Base-by-base conservation (phyloP, 2,888 invertebrate species). In the Andricus quercusramuli region DNA sequence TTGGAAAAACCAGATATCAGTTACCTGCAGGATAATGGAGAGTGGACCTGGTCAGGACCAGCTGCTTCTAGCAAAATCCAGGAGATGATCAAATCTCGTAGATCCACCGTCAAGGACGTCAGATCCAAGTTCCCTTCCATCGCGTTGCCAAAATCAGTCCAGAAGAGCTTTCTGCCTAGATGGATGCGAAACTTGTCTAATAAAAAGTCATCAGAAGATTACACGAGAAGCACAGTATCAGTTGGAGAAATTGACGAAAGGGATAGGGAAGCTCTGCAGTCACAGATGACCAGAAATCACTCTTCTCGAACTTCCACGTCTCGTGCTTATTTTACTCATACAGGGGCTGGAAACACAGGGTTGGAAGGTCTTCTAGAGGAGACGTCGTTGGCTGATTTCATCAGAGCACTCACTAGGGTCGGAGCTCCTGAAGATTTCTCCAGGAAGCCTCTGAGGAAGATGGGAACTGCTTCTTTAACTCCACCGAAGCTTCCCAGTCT, bases 321-420 rank as follows among this genome's bases (percentile, higher is more conserved):
- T 83, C 92, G 70, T 86, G 91, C 80, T 13, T 92, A 93, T 44
- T 87, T 90, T 56, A 92, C 91, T 41, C 90, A 92, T 74, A 89
- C 91, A 0, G 90, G 90, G 1, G 86, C 86, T 1, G 86, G 85
- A 44, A 67, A 84, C 70, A 62, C 82, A 13, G 77, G 51, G 1
- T 80, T 85, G 11, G 94, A 95, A 86, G 94, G 95, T 9, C 94
- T 97, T 17, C 93, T 97, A 79, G 97, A 97, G 91, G 96, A 97
- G 87, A 97, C 97, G 0, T 96, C 97, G 32, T 94, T 97, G 20
- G 97, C 97, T 1, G 97, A 97, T 92, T 94, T 97, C 78, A 94
- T 97, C 41, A 94, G 97, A 79, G 97, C 97, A 0, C 93, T 97
- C 74, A 96, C 96, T 70, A 95, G 95, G 84, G 93, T 94, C 0